Evolutionary conservation across 1,140 invertebrate species (phyloP).

Genomic region (Drosophila varians): DNA sequence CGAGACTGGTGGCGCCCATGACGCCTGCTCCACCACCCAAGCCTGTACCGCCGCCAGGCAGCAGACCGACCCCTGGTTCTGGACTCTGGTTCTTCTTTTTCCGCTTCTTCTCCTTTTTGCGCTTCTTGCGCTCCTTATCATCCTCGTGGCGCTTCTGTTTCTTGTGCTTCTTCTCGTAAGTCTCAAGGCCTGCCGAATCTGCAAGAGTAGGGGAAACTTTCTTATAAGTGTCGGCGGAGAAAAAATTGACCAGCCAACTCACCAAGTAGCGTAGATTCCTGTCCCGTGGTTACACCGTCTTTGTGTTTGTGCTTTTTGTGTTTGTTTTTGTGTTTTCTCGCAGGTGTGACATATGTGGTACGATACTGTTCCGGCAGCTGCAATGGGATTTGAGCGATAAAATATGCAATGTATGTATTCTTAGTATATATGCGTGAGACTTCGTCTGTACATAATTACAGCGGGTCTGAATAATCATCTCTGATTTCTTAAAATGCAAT

Average conservation of each 20-base stretch:
- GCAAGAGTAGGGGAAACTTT: conserved; percentile 49
- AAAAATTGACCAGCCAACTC: conserved; percentile 1
- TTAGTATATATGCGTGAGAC: neutral
- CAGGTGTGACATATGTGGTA: conserved; percentile 94
- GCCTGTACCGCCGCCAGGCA: conserved; percentile 46
- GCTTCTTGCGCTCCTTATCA: conserved; percentile 96
- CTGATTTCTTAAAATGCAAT: neutral
- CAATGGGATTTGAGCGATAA: conserved; percentile 56
- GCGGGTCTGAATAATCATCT: too few relatives aligned
- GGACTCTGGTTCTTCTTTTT: conserved; percentile 97
- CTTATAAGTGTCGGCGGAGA: neutral
- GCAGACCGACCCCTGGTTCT: conserved; percentile 87
- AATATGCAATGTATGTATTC: neutral
- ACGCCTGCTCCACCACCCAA: conserved; percentile 55
- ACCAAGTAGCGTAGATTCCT: conserved; percentile 87
- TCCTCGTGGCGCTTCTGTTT: conserved; percentile 97
- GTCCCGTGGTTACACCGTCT: conserved; percentile 88
- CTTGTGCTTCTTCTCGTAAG: conserved; percentile 97
- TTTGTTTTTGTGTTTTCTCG: conserved; percentile 96
- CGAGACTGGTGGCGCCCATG: conserved; percentile 58
- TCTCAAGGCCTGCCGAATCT: conserved; percentile 88
- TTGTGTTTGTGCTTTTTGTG: conserved; percentile 98
- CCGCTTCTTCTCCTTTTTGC: conserved; percentile 97
- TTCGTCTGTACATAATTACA: neutral
- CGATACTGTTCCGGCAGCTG: conserved; percentile 97